Conservation (phyloP, 2,113 vertebrate genomes). For the Athene cunicularia region DNA sequence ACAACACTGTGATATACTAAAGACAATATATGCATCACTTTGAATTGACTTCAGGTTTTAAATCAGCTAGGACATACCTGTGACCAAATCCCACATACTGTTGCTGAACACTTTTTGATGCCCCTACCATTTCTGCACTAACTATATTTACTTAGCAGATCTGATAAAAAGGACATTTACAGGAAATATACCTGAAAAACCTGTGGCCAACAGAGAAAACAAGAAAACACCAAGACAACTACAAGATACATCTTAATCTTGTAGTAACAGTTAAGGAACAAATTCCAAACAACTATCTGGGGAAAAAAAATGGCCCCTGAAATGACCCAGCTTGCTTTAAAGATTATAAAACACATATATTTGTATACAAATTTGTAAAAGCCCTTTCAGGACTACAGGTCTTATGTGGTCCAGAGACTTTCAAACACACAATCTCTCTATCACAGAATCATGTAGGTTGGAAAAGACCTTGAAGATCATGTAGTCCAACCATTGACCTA, state of each 20-base stretch:
- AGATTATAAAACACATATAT: neutral
- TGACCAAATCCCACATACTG: neutral
- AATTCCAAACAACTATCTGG: neutral
- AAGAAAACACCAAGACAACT: neutral
- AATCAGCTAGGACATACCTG: neutral
- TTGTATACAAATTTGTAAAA: neutral
- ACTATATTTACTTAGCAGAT: neutral
- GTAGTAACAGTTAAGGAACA: neutral
- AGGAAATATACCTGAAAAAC: neutral
- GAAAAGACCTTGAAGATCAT: too few species aligned
- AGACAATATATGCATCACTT: neutral
- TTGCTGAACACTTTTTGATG: neutral
- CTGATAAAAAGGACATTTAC: neutral
- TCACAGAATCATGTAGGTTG: too few species aligned
- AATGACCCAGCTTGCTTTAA: neutral
- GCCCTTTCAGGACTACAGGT: neutral
- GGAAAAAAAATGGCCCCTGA: neutral
- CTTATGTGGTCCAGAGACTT: neutral
- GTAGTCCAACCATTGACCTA: too few species aligned
- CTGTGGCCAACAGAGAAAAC: neutral
- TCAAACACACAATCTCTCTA: neutral
- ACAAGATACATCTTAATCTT: neutral
- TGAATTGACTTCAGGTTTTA: neutral
- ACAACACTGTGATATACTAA: neutral
- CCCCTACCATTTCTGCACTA: neutral